Conservation (phyloP, 2,888 invertebrate species). For the Pristionchus mayeri region DNA sequence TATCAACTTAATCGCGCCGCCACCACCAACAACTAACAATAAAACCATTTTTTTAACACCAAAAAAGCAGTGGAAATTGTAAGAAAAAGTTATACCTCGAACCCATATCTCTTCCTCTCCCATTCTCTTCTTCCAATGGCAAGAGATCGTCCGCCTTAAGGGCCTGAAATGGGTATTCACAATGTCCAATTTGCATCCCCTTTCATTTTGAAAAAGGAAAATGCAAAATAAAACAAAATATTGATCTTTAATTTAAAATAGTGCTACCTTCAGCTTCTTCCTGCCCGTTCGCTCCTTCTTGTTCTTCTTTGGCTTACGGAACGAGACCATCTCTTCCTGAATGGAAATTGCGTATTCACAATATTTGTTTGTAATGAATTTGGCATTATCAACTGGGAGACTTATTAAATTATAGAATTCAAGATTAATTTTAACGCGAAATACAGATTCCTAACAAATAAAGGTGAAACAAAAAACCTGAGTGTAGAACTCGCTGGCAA, state of each 20-base stretch:
- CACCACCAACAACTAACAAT: too few relatives aligned
- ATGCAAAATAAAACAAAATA: neutral
- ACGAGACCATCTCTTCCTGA: slow-evolving; percentile 84
- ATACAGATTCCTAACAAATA: neutral
- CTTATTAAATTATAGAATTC: too few relatives aligned
- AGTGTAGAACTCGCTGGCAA: slow-evolving; percentile 91
- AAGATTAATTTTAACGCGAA: neutral
- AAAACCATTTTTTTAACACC: too few relatives aligned
- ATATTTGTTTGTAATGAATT: neutral
- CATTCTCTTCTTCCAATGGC: slow-evolving; percentile 62
- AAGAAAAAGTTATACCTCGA: too few relatives aligned
- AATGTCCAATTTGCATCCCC: too few relatives aligned
- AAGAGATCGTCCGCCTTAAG: slow-evolving; percentile 74
- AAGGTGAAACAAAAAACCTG: slow-evolving; percentile 52
- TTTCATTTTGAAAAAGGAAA: too few relatives aligned
- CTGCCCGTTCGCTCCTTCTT: slow-evolving; percentile 67
- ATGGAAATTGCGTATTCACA: neutral
- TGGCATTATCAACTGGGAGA: neutral
- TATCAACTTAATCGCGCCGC: too few relatives aligned
- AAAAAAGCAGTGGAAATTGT: too few relatives aligned
- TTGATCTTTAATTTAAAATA: neutral
- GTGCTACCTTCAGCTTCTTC: slow-evolving; percentile 55
- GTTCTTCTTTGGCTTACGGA: slow-evolving; percentile 75
- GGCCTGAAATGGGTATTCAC: too few relatives aligned
- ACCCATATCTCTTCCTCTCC: slow-evolving; percentile 57